A percentile compares a stretch with the other conserved stretches of the same genome.
phyloP scores from a whole-genome alignment of 2,888 invertebrate species.

The Hylaea fasciaria region DNA sequence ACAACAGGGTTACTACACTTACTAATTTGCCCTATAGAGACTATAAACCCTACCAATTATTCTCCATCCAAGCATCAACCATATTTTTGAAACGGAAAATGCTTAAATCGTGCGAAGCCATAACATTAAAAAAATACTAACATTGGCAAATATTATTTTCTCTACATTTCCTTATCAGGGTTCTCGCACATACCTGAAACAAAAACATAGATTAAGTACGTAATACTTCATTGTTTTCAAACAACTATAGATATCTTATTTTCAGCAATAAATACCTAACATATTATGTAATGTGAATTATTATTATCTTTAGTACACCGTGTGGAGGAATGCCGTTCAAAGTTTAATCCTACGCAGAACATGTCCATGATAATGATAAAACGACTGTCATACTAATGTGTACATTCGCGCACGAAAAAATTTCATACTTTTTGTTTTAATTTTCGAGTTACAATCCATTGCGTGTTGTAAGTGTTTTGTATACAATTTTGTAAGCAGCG shows the following conservation, averaged over 20 bases:
- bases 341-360: conserved; percentile 25
- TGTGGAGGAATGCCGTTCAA: conserved; percentile 20
- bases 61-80: too few relatives aligned
- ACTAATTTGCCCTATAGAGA: too few relatives aligned
- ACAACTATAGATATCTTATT: conserved; percentile 3
- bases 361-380: conserved; percentile 21
- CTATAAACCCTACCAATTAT: too few relatives aligned
- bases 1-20: conserved; percentile 33
- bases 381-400: conserved; percentile 26
- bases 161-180: too few relatives aligned
- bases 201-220: conserved; percentile 2
- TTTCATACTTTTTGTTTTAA: too few relatives aligned
- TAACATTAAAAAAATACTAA: too few relatives aligned
- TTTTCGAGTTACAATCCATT: too few relatives aligned
- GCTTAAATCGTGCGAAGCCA: too few relatives aligned
- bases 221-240: not conserved
- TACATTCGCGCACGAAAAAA: conserved; percentile 12
- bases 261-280: conserved; percentile 4
- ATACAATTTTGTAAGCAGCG: too few relatives aligned
- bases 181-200: not conserved
- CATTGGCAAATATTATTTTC: too few relatives aligned
- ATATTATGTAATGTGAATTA: conserved; percentile 2
- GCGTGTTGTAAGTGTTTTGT: too few relatives aligned
- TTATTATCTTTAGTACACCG: conserved; percentile 16
- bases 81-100: too few relatives aligned